phyloP scores from a whole-genome alignment of 1,140 invertebrate species.

The Drosophila lacertosa region DNA sequence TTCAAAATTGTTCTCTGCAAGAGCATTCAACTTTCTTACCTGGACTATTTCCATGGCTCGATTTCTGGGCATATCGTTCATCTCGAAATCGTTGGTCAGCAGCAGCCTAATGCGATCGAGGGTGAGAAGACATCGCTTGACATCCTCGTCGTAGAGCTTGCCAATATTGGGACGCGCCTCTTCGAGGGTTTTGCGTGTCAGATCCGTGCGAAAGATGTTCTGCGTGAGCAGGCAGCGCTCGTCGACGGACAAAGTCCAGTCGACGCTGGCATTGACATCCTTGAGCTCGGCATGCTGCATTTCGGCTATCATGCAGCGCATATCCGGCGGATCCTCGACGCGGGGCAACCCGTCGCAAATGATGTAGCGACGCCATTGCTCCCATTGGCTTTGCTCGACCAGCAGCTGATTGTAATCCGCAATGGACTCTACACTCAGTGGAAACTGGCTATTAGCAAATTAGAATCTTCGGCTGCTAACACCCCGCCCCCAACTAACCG shows the following conservation, averaged over 20 bases:
- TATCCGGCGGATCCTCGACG: conserved; percentile 51
- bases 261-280: conserved; percentile 9
- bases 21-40: too few species aligned
- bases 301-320: conserved; percentile 49
- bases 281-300: conserved; percentile 32
- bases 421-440: conserved; percentile 25
- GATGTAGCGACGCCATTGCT: conserved; percentile 55
- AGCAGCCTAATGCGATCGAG: too few species aligned
- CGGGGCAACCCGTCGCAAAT: conserved; percentile 62
- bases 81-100: too few species aligned
- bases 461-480: background rate
- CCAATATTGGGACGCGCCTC: conserved; percentile 48
- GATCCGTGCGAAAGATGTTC: conserved; percentile 19
- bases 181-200: conserved; percentile 37
- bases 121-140: too few species aligned
- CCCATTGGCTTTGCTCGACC: conserved; percentile 10
- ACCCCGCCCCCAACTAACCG: conserved; percentile 21
- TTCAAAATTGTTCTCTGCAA: too few species aligned
- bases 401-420: conserved; percentile 28
- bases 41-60: too few species aligned
- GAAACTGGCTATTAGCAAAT: background rate
- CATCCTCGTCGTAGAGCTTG: conserved; percentile 35
- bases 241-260: conserved; percentile 53
- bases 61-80: too few species aligned
- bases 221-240: conserved; percentile 52